Evolutionary conservation across 2,888 invertebrate species (phyloP), one percentile per base, ranked within the genome.

Genomic region (Lamellibrachia satsuma): DNA sequence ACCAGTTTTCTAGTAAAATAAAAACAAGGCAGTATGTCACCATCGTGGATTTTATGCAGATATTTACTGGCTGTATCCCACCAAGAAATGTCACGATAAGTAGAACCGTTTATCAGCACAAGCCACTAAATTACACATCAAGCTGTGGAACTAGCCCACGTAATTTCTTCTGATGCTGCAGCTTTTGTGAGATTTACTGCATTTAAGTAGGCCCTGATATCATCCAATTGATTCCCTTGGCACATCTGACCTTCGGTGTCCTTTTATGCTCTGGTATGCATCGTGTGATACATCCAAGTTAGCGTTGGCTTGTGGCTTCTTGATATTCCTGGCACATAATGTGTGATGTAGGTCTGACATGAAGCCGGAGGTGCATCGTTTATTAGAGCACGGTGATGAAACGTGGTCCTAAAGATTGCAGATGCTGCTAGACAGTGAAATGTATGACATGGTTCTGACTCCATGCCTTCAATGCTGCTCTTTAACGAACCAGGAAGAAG

Each of bases 81-180:
- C 75, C 75, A 22, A 3, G 22, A 22, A 22, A 75, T 75, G 22
- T n/a, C 75, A 75, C 75, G 39, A 75, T 11, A 6, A 75, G 75
- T 75, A 22, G 75, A 75, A 75, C 75, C 22, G 22, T 22, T 75
- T 75, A 75, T n/a, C 75, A 4, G n/a, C 75, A n/a, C 75, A 75
- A n/a, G 75, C 75, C 75, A 75, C 75, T 75, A 75, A 75, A 75
- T 75, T 75, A 75, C 75, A 15, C 75, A 75, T 75, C 75, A 75
- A 75, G 75, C 75, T 2, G 75, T 22, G 75, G n/a, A 75, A 75
- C 22, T n/a, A 15, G 2, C 75, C 75, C 75, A 22, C 75, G n/a
- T 75, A 15, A 75, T 75, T 39, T 75, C 75, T 75, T 75, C 75
- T 15, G 11, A 22, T 3, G 22, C 75, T 15, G 75, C n/a, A 1